Evolutionary conservation across 2,888 invertebrate genomes (phyloP).

Genomic region (Calameuta filiformis): DNA sequence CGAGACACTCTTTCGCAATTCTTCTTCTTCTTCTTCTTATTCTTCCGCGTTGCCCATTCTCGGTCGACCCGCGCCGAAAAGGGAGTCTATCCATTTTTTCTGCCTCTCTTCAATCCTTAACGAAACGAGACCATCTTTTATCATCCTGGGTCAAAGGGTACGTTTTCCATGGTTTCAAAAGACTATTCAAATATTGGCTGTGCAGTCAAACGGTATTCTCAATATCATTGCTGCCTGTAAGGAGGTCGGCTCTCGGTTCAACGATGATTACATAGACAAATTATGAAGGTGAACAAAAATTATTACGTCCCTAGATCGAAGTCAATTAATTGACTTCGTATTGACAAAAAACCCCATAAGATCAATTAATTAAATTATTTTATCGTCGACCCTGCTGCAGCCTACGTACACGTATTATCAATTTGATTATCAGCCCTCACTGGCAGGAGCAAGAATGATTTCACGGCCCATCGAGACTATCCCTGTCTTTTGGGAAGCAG

Average conservation of each 20-base stretch:
- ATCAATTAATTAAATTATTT: not conserved
- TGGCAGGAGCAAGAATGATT: not conserved
- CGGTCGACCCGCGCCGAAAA: not conserved
- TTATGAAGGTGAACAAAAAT: no score
- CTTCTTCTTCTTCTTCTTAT: constrained; percentile 24
- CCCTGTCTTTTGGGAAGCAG: not conserved
- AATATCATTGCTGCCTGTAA: not conserved
- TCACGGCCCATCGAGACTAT: not conserved
- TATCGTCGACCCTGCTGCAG: not conserved
- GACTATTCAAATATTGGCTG: not conserved
- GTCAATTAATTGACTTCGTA: no score
- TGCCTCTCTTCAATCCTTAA: not conserved
- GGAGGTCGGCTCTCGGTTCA: no score
- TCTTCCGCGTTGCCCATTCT: not conserved
- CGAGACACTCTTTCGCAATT: constrained; percentile 47
- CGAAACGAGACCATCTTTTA: not conserved
- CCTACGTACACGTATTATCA: not conserved
- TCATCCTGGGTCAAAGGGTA: not conserved
- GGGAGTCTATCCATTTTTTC: not conserved
- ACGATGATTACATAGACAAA: no score
- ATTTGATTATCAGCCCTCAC: not conserved
- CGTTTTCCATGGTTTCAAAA: not conserved
- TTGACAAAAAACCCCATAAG: no score
- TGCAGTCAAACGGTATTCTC: not conserved
- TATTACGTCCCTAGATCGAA: no score